These are phyloP conservation scores for Lytechinus pictus DNA, from an alignment of 35 echinoderm and acorn worm genomes.

Conservation along the genomic window DNA sequence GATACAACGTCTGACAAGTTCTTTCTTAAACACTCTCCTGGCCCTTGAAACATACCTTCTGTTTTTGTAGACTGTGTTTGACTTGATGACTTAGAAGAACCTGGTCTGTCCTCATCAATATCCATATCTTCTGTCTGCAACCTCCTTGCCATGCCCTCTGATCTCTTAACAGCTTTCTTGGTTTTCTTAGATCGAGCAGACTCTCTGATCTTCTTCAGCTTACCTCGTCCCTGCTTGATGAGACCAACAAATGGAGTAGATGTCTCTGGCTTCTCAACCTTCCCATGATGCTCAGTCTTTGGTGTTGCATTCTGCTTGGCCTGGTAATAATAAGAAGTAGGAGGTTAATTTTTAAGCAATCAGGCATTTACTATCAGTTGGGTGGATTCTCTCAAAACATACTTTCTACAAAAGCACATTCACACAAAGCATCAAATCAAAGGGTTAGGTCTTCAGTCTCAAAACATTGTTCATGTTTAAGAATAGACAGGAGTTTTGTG, in stretches of 20 bases:
- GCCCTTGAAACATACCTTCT: not conserved
- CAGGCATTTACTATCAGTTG: no score
- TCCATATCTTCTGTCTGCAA: not conserved
- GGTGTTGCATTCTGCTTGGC: conserved; percentile 8
- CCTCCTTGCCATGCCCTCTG: not conserved
- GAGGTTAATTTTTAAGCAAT: not conserved
- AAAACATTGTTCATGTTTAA: no score
- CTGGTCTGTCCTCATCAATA: not conserved
- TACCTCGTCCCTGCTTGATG: conserved; percentile 1
- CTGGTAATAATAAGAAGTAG: not conserved
- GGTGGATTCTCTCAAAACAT: no score
- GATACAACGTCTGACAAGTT: no score
- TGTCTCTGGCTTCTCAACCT: not conserved
- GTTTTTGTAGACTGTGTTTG: not conserved
- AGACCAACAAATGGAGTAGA: conserved; percentile 17
- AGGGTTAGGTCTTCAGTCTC: no score
- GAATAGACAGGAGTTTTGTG: no score
- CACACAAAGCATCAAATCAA: no score
- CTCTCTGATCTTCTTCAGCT: conserved; percentile 22
- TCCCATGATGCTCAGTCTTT: not conserved
- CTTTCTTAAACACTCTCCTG: no score
- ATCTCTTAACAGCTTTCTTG: not conserved
- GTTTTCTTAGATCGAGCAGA: conserved; percentile 20
- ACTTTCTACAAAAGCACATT: no score
- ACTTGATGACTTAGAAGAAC: not conserved